phyloP scores from a whole-genome alignment of 2,797 vertebrate species.

The Mareca strepera region DNA sequence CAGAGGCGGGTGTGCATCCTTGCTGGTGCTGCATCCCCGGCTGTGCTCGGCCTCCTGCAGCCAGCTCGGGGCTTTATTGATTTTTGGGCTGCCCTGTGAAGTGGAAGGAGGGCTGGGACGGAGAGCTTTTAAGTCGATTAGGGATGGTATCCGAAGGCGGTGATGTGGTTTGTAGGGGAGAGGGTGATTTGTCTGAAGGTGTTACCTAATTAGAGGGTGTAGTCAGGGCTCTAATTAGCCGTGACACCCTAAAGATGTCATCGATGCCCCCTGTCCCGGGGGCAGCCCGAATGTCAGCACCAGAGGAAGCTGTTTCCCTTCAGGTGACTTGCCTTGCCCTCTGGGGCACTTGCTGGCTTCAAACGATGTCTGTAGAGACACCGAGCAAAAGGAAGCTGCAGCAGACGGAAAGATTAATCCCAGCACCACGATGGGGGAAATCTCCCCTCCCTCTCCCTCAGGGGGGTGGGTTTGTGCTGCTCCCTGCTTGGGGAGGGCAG shows the following conservation, averaged over 20 bases:
- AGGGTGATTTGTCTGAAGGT: conserved; percentile 42
- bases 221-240: conserved; percentile 34
- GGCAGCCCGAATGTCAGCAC: accelerated
- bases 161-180: not conserved
- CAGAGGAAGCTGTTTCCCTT: not conserved
- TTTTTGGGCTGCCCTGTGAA: conserved; percentile 25
- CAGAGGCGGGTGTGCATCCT: not conserved
- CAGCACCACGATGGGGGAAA: not conserved
- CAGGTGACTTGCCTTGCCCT: not conserved
- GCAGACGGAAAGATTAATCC: not conserved
- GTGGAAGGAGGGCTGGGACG: not conserved
- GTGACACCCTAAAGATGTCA: conserved; percentile 50
- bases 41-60: not conserved
- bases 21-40: not conserved
- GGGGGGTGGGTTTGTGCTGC: not conserved
- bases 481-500: not conserved
- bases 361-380: not conserved
- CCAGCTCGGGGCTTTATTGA: not conserved
- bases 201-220: conserved; percentile 40
- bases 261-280: not conserved
- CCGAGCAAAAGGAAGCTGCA: not conserved
- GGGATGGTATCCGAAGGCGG: not conserved
- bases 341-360: not conserved
- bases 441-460: not conserved
- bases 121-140: conserved; percentile 47